Evolutionary conservation across 2,888 invertebrate species (phyloP).

Genomic region (Argyra leucocephala): DNA sequence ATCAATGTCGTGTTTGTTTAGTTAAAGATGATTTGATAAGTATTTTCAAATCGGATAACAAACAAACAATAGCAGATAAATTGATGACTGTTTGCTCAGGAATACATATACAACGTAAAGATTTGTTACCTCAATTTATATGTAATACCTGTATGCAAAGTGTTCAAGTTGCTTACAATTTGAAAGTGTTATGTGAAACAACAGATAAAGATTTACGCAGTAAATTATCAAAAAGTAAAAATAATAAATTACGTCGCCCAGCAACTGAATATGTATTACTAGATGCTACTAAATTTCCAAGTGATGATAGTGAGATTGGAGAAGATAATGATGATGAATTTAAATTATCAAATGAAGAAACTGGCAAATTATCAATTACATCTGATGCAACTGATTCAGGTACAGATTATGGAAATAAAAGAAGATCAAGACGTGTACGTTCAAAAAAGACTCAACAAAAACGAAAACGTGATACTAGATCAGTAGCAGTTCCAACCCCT

Average conservation of each 20-base stretch:
- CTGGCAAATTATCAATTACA: slow-evolving; percentile 32
- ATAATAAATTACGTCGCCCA: slow-evolving; percentile 34
- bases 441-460: neutral
- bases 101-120: slow-evolving; percentile 39
- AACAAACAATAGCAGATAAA: slow-evolving; percentile 39
- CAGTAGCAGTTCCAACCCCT: neutral
- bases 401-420: slow-evolving; percentile 32
- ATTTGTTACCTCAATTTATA: slow-evolving; percentile 43
- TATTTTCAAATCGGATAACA: slow-evolving; percentile 35
- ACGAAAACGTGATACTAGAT: neutral
- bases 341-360: slow-evolving; percentile 38
- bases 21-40: slow-evolving; percentile 33
- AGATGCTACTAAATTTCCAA: slow-evolving; percentile 33
- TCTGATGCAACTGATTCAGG: slow-evolving; percentile 33
- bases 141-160: slow-evolving; percentile 39
- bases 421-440: slow-evolving; percentile 21
- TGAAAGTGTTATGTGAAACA: slow-evolving; percentile 38
- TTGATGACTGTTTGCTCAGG: slow-evolving; percentile 41
- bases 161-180: slow-evolving; percentile 38
- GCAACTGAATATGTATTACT: slow-evolving; percentile 39
- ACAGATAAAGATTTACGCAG: slow-evolving; percentile 41
- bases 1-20: slow-evolving; percentile 41
- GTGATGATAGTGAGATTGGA: slow-evolving; percentile 27
- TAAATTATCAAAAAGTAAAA: slow-evolving; percentile 40
- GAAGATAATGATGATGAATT: slow-evolving; percentile 39